Conservation (phyloP, 2,113 vertebrate species). For the Indicator indicator region DNA sequence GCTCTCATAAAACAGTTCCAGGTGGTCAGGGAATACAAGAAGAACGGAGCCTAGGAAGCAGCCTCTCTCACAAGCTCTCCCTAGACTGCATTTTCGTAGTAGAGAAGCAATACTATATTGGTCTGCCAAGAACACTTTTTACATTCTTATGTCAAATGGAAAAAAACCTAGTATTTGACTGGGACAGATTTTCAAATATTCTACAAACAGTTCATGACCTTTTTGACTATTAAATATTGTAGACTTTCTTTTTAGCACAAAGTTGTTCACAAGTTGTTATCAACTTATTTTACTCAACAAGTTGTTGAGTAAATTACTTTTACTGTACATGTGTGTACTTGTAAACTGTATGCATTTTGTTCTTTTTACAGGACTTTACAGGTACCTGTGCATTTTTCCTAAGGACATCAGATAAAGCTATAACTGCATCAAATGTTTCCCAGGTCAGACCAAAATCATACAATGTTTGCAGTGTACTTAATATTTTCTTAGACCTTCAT, state of each 20-base stretch:
- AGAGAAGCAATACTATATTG: not conserved
- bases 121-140: not conserved
- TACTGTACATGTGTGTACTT: not conserved
- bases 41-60: not conserved
- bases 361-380: conserved; percentile 70
- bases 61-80: not conserved
- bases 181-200: not conserved
- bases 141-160: not conserved
- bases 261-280: too few species aligned
- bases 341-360: not conserved
- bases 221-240: not conserved
- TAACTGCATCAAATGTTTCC: conserved; percentile 78
- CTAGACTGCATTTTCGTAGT: not conserved
- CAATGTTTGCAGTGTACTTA: not conserved
- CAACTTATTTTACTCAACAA: not conserved
- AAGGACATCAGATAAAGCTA: conserved; percentile 74
- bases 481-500: not conserved
- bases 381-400: conserved; percentile 85
- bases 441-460: conserved; percentile 74
- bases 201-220: not conserved
- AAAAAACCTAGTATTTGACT: not conserved
- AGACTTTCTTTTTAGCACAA: not conserved
- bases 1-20: not conserved
- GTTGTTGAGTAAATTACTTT: not conserved
- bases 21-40: not conserved